Conservation (phyloP, 92 coral and sea anemone species). For the Porites divaricata region DNA sequence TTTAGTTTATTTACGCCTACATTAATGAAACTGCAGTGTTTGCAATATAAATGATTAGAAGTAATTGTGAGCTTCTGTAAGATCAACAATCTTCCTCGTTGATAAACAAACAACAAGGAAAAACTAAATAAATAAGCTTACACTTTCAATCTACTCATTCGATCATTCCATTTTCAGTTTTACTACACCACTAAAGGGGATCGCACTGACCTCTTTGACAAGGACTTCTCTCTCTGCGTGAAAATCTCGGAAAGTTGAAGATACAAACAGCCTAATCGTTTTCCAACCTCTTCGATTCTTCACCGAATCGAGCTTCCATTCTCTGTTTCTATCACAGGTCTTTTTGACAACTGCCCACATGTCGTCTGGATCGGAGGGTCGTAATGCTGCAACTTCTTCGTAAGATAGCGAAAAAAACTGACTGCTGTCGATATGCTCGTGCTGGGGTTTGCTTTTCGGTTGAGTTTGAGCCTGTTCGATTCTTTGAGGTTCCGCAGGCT, state of each 20-base stretch:
- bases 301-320: conserved; percentile 88
- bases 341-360: conserved; percentile 98
- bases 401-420: conserved; percentile 65
- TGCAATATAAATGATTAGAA: too few species aligned
- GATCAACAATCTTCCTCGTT: too few species aligned
- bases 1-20: too few species aligned
- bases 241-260: conserved; percentile 98
- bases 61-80: too few species aligned
- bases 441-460: conserved; percentile 10
- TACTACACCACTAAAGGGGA: too few species aligned
- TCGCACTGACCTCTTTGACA: conserved; percentile 84
- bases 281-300: conserved; percentile 98
- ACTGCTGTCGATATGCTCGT: conserved; percentile 42
- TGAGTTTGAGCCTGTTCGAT: background rate
- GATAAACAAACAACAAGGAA: too few species aligned
- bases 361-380: conserved; percentile 74
- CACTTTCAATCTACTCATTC: too few species aligned
- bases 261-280: conserved; percentile 95
- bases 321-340: conserved; percentile 69
- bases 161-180: too few species aligned
- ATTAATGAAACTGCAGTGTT: too few species aligned
- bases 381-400: conserved; percentile 92
- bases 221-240: conserved; percentile 95
- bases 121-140: too few species aligned
- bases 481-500: background rate